These are phyloP conservation scores for Ferrisia virgata DNA, from an alignment of 2,888 invertebrate species.

Conservation along the genomic window DNA sequence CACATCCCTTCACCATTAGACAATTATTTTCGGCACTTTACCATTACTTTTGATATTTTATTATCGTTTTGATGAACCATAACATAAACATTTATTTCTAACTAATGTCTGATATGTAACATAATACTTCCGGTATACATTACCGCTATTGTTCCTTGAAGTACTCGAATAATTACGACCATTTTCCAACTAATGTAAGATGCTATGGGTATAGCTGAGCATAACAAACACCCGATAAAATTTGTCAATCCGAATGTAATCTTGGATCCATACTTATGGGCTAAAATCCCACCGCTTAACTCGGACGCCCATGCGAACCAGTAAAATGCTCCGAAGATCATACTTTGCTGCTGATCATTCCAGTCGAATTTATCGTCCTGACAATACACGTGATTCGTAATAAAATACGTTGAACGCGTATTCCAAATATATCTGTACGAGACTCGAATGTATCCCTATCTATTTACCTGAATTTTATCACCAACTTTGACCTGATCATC, in stretches of 20 bases:
- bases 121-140: no score
- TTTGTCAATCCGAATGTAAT: not conserved
- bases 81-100: no score
- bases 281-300: not conserved
- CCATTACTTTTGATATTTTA: no score
- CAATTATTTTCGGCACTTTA: no score
- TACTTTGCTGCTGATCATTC: not conserved
- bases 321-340: not conserved
- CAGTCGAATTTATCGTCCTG: slow-evolving; percentile 46
- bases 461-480: not conserved
- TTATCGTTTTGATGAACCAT: no score
- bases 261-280: slow-evolving; percentile 32
- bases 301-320: not conserved
- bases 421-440: no score
- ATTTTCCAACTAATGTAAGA: not conserved
- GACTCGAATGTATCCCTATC: no score
- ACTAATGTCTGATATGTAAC: no score
- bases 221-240: not conserved
- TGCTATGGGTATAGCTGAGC: not conserved
- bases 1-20: no score
- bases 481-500: no score
- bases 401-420: not conserved
- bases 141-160: slow-evolving; percentile 23
- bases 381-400: not conserved
- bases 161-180: not conserved